Conservation (phyloP, 2,113 vertebrate species). For the Orthonyx spaldingii region DNA sequence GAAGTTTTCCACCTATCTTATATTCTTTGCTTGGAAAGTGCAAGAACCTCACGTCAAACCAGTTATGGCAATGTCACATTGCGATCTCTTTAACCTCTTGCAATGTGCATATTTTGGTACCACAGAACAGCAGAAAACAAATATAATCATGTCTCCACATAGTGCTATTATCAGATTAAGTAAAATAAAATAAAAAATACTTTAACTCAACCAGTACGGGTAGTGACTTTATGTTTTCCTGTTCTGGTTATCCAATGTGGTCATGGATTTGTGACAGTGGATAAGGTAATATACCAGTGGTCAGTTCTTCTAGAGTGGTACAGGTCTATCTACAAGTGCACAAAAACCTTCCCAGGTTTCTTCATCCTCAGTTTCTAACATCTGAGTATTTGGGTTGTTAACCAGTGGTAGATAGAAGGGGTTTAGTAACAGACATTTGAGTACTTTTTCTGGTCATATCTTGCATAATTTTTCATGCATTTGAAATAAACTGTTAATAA, state of each 20-base stretch:
- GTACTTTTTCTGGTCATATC: not conserved
- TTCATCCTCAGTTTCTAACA: not conserved
- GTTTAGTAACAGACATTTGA: not conserved
- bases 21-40: not conserved
- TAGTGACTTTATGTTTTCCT: not conserved
- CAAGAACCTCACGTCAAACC: not conserved
- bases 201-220: not conserved
- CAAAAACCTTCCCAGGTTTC: not conserved
- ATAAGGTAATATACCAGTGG: not conserved
- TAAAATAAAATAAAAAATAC: not conserved
- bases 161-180: not conserved
- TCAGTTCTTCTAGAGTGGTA: not conserved
- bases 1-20: not conserved
- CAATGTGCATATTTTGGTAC: not conserved
- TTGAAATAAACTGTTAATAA: not conserved
- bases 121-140: not conserved
- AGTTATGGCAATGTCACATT: not conserved
- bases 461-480: not conserved
- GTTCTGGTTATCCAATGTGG: rapidly evolving
- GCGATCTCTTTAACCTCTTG: not conserved
- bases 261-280: not conserved
- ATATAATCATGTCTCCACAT: not conserved
- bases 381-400: not conserved
- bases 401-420: not conserved
- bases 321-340: not conserved